These are phyloP conservation scores for Antigone vipio DNA, from an alignment of 2,113 vertebrate species.

Conservation along the genomic window DNA sequence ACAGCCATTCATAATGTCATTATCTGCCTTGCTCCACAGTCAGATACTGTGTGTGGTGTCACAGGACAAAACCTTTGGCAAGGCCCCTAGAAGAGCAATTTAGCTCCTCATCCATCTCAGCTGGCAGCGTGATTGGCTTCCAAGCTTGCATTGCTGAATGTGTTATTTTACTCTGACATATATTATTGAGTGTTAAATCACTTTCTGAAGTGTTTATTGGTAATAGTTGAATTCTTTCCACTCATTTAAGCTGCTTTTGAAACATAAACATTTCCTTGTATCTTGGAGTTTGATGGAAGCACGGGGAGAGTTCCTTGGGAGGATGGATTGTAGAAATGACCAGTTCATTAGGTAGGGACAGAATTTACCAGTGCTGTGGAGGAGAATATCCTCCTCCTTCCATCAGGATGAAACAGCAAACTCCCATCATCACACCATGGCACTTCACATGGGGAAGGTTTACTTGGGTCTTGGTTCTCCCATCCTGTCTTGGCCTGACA, in stretches of 20 bases:
- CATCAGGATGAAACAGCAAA: not conserved
- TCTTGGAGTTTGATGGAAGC: slow-evolving; percentile 1
- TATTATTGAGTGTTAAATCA: slow-evolving; percentile 53
- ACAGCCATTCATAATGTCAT: slow-evolving; percentile 47
- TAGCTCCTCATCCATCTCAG: slow-evolving; percentile 51
- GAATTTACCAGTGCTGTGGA: not conserved
- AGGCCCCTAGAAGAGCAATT: slow-evolving; percentile 33
- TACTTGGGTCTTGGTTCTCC: not conserved
- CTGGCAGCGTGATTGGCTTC: slow-evolving; percentile 38
- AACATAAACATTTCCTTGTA: slow-evolving; percentile 20
- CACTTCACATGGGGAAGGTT: not conserved
- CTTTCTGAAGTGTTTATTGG: slow-evolving; percentile 66
- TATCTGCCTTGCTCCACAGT: slow-evolving; percentile 23
- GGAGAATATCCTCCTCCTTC: not conserved
- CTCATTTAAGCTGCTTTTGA: slow-evolving; percentile 20
- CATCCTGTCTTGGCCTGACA: not conserved
- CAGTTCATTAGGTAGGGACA: not conserved
- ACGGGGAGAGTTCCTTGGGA: not conserved
- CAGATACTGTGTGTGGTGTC: not conserved
- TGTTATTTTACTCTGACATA: slow-evolving; percentile 50
- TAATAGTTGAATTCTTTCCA: slow-evolving; percentile 60
- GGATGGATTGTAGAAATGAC: not conserved
- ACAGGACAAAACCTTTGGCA: slow-evolving; percentile 63
- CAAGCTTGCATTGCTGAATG: slow-evolving; percentile 21
- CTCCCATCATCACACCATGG: not conserved